Conservation (phyloP, 2,113 vertebrate genomes). For the Erpornis zantholeuca region DNA sequence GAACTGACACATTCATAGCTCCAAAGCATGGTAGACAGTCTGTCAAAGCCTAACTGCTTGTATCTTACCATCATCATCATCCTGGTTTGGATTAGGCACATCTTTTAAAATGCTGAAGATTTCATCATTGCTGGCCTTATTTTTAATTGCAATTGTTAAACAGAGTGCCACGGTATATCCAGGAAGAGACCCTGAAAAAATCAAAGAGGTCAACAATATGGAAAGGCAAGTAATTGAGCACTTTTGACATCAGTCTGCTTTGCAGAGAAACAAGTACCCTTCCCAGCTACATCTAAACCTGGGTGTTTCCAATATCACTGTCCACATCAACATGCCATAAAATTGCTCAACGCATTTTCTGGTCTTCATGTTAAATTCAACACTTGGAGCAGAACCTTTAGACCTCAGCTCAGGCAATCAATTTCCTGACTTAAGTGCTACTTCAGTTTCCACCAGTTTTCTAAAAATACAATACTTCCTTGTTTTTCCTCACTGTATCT, state of each 20-base stretch:
- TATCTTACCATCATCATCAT: conserved; percentile 88
- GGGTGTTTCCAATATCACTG: neutral
- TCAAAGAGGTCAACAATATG: neutral
- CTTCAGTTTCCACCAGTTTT: neutral
- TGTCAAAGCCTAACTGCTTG: neutral
- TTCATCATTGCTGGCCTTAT: conserved; percentile 91
- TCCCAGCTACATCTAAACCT: neutral
- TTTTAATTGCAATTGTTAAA: conserved; percentile 93
- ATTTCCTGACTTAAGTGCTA: neutral
- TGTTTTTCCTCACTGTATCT: neutral
- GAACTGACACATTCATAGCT: neutral
- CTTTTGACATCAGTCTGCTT: neutral
- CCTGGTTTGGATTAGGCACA: conserved; percentile 95
- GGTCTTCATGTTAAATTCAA: neutral
- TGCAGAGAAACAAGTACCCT: neutral
- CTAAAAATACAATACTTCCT: neutral
- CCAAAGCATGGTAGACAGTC: neutral
- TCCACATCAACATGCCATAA: neutral
- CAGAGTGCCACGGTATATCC: conserved; percentile 85
- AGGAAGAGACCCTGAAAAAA: conserved; percentile 83
- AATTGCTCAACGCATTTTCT: neutral
- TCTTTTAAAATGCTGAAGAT: conserved; percentile 93
- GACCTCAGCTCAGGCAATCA: neutral
- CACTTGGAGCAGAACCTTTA: neutral
- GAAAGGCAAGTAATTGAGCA: neutral